Conservation (phyloP, 2,888 invertebrate genomes). For the Ophion obscuratus region DNA sequence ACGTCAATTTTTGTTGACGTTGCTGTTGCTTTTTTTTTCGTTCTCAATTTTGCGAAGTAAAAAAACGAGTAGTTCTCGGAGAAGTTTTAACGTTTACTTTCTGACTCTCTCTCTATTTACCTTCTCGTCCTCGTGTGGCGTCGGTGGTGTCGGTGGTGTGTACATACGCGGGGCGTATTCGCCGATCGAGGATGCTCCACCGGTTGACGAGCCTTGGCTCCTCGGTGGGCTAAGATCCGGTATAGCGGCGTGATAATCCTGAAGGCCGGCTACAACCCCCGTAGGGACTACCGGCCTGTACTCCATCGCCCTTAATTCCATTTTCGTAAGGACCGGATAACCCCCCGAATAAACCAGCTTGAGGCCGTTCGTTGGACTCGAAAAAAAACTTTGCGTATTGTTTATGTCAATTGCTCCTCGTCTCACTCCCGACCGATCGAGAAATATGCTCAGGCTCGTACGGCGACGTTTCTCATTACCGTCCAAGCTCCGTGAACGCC, state of each 20-base stretch:
- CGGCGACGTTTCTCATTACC: no score
- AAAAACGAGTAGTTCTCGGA: no score
- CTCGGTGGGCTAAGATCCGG: slow-evolving; percentile 83
- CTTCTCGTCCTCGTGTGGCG: slow-evolving; percentile 83
- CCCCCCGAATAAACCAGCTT: slow-evolving; percentile 80
- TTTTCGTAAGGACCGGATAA: slow-evolving; percentile 78
- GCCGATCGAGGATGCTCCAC: slow-evolving; percentile 82
- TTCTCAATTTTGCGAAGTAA: no score
- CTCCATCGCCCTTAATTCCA: slow-evolving; percentile 86
- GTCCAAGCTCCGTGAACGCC: no score
- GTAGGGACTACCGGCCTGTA: slow-evolving; percentile 85
- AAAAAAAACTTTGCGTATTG: slow-evolving; percentile 28
- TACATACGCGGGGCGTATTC: slow-evolving; percentile 83
- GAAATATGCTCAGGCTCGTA: no score
- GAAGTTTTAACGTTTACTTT: no score
- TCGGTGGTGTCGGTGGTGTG: slow-evolving; percentile 83
- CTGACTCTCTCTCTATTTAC: slow-evolving; percentile 70
- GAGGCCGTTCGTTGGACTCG: slow-evolving; percentile 75
- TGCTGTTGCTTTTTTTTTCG: no score
- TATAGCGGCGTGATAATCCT: slow-evolving; percentile 83
- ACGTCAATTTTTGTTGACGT: no score
- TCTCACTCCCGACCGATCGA: no score
- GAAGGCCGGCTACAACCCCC: slow-evolving; percentile 81
- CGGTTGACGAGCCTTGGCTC: slow-evolving; percentile 83
- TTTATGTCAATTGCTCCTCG: neutral